Percentiles rank a stretch among this genome's conserved stretches.
Evolutionary conservation across 2,113 vertebrate genomes (phyloP).

Genomic region (Neopipo cinnamomea): DNA sequence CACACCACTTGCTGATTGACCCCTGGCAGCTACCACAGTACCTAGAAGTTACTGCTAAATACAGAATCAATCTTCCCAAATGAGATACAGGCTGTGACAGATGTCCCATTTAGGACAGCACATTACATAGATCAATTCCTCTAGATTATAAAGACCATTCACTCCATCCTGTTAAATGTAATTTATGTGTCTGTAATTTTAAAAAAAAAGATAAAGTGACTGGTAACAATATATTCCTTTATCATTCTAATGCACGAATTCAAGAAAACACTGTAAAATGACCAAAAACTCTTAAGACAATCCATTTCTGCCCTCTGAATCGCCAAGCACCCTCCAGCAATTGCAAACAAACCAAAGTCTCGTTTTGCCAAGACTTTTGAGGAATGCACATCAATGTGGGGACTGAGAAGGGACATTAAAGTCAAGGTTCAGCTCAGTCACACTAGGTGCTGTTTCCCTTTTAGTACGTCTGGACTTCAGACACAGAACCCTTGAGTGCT

Average conservation of each 20-base stretch:
- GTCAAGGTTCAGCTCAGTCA: background rate
- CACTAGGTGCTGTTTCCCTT: background rate
- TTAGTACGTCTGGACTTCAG: background rate
- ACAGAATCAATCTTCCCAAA: background rate
- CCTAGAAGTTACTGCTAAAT: background rate
- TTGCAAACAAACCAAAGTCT: background rate
- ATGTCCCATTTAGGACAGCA: slow-evolving; percentile 14
- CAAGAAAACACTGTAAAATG: background rate
- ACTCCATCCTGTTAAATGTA: background rate
- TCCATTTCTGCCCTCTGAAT: background rate
- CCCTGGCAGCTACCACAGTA: background rate
- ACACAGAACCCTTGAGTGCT: background rate
- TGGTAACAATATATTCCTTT: background rate
- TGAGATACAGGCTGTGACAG: background rate
- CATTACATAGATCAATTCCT: slow-evolving; percentile 29
- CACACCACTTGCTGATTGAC: background rate
- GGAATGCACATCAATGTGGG: background rate
- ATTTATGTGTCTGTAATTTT: background rate
- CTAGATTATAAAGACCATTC: background rate
- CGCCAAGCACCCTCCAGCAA: background rate
- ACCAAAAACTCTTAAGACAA: background rate
- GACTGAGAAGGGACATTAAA: background rate
- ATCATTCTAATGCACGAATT: background rate
- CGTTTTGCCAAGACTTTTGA: background rate
- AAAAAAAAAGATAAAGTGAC: background rate